Conservation (phyloP, 2,888 invertebrate species). For the Limnephilus auricula region DNA sequence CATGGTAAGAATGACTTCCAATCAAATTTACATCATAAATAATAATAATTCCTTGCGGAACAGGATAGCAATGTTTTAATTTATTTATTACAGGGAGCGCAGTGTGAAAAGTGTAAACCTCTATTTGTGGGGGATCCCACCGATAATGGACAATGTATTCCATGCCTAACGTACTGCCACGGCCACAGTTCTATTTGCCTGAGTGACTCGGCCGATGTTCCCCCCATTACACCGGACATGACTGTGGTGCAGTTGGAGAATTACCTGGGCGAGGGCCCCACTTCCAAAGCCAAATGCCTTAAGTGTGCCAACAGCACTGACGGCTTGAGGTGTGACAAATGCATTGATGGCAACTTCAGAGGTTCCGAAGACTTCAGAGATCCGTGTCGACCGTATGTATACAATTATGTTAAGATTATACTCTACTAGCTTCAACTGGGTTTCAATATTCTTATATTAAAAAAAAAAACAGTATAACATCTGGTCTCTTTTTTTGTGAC, state of each 20-base stretch:
- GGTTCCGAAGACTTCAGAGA: constrained; percentile 87
- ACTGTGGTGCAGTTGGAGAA: constrained; percentile 79
- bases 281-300: constrained; percentile 87
- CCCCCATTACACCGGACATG: constrained; percentile 74
- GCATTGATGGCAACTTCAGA: constrained; percentile 86
- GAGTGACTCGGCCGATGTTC: constrained; percentile 76
- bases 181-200: constrained; percentile 91
- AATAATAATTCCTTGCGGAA: not conserved
- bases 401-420: not conserved
- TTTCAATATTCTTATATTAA: too few species aligned
- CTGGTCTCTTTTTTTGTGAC: too few species aligned
- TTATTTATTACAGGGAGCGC: constrained; percentile 81
- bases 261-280: constrained; percentile 82
- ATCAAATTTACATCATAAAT: not conserved
- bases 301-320: constrained; percentile 90
- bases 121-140: constrained; percentile 95
- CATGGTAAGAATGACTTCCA: constrained; percentile 77
- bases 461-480: too few species aligned
- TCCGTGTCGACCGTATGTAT: constrained; percentile 84
- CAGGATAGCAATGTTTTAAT: not conserved
- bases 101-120: constrained; percentile 93
- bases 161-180: constrained; percentile 93
- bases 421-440: not conserved
- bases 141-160: constrained; percentile 90
- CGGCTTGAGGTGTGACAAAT: constrained; percentile 89